Conservation (phyloP, 64 coral and sea anemone species). For the Cladopsammia gracilis region DNA sequence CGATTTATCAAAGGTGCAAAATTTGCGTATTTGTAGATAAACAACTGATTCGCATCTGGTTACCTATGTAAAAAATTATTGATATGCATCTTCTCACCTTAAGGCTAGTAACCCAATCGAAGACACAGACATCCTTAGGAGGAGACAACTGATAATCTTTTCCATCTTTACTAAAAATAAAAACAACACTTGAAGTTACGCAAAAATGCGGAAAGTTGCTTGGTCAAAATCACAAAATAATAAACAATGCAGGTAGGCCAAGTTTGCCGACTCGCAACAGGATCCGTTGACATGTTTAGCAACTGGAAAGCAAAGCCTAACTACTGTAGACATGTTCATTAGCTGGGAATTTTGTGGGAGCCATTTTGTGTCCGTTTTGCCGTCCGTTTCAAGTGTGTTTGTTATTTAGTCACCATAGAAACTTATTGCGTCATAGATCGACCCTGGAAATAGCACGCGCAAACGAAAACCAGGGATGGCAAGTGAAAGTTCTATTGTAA, state of each 20-base stretch:
- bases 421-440: slow-evolving; percentile 15
- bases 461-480: too few relatives aligned
- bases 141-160: slow-evolving; percentile 55
- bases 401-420: slow-evolving; percentile 4
- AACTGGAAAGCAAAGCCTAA: neutral
- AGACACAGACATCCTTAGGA: slow-evolving; percentile 26
- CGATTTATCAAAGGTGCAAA: too few relatives aligned
- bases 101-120: slow-evolving; percentile 39
- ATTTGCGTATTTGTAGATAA: too few relatives aligned
- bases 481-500: too few relatives aligned
- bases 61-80: too few relatives aligned
- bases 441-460: neutral
- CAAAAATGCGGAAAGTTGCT: neutral
- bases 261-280: neutral
- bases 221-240: neutral
- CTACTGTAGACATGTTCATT: too few relatives aligned
- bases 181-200: neutral
- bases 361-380: neutral
- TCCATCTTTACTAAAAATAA: slow-evolving; percentile 49
- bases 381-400: neutral
- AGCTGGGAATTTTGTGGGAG: neutral
- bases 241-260: neutral
- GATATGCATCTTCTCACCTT: neutral
- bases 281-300: neutral
- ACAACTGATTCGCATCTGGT: neutral